Base-by-base conservation (phyloP, 35 echinoderm and acorn worm species). In the Amphiura filiformis region DNA sequence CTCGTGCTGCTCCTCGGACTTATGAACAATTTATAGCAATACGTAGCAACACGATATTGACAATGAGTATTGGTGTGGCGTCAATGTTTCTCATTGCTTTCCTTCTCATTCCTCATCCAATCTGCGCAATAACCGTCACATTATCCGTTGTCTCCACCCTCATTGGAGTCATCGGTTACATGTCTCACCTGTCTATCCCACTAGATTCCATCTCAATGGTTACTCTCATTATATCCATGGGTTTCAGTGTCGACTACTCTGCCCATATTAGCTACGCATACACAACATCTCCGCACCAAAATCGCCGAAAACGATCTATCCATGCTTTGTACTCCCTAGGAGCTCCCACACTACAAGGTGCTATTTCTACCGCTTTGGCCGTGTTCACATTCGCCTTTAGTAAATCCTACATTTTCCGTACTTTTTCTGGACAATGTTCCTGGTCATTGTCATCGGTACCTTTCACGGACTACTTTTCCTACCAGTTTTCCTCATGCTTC, bases 211-310 rank as follows among this genome's bases (percentile, higher is more conserved):
- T n/a, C n/a, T n/a, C n/a, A n/a, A n/a, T n/a, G n/a, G n/a, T n/a
- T n/a, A n/a, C n/a, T n/a, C n/a, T n/a, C n/a, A n/a, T n/a, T n/a
- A n/a, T n/a, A n/a, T n/a, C n/a, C n/a, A n/a, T n/a, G n/a, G n/a
- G n/a, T n/a, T n/a, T n/a, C n/a, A n/a, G n/a, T n/a, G n/a, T n/a
- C n/a, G n/a, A n/a, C n/a, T n/a, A n/a, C n/a, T n/a, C n/a, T n/a
- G n/a, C n/a, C n/a, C n/a, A n/a, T n/a, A n/a, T n/a, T 52, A 82
- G 87, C 20, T 95, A 95, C 56, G 85, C 93, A 14, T 91, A 91
- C 41, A 65, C 47, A 11, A 35, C 76, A 28, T 64, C 28, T 18
- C 36, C 17, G 3, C 14, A 0, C 0, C 13, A 0, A 0, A 77
- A n/a, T n/a, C n/a, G n/a, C n/a, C n/a, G n/a, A n/a, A n/a, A n/a